phyloP scores from a whole-genome alignment of 2,113 vertebrate species.

The Lophura nycthemera region DNA sequence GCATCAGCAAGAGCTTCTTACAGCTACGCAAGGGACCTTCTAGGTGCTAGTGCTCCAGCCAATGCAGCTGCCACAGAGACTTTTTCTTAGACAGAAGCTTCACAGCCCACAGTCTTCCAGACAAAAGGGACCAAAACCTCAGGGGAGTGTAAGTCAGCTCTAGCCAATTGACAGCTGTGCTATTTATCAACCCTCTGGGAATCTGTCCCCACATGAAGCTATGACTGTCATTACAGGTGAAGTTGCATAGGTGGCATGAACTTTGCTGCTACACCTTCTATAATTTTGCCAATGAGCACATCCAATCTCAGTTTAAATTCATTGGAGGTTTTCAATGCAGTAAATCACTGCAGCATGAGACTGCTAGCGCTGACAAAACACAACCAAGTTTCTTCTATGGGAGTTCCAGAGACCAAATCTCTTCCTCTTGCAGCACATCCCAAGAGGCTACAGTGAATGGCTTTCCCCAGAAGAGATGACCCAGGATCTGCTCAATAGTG shows the following conservation, averaged over 20 bases:
- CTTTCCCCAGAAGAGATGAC: conserved; percentile 11
- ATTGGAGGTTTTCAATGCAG: background rate
- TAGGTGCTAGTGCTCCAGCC: background rate
- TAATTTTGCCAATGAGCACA: background rate
- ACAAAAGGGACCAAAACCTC: background rate
- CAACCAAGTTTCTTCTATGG: conserved; percentile 7
- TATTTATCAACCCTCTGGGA: background rate
- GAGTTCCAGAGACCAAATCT: conserved; percentile 35
- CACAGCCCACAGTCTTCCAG: background rate
- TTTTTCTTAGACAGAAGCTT: background rate
- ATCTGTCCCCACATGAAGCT: background rate
- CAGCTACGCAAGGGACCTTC: background rate
- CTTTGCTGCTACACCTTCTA: background rate
- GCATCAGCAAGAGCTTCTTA: background rate
- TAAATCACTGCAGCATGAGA: background rate
- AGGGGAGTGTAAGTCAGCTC: background rate
- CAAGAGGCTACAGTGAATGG: background rate
- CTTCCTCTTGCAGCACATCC: background rate
- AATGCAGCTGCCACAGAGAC: no score
- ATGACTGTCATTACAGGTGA: background rate
- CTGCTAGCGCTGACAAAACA: background rate
- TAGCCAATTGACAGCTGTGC: background rate
- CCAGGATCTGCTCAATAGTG: background rate
- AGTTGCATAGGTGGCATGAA: background rate
- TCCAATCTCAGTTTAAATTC: background rate